A percentile compares a stretch with the other conserved stretches of the same genome.
These are phyloP conservation scores for Erythrocercus mccallii DNA, from an alignment of 2,113 vertebrate genomes.

Conservation along the genomic window DNA sequence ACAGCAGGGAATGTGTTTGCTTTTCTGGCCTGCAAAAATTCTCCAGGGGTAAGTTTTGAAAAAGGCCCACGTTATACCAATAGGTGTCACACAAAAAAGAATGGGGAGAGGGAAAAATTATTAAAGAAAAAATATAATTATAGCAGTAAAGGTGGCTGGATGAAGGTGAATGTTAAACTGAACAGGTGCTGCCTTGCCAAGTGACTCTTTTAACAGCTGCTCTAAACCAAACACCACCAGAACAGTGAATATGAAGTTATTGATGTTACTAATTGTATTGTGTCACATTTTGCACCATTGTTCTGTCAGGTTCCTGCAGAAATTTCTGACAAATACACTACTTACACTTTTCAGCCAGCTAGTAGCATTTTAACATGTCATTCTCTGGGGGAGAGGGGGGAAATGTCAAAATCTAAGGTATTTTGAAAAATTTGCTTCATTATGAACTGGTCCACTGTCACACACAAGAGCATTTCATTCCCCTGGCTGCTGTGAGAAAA, in stretches of 20 bases:
- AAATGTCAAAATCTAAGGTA: constrained; percentile 5
- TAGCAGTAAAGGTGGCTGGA: background rate
- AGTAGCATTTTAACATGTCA: constrained; percentile 17
- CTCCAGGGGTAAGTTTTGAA: background rate
- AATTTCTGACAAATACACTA: constrained; percentile 38
- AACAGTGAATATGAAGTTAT: constrained; percentile 16
- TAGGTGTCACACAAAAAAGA: background rate
- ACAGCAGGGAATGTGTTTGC: background rate
- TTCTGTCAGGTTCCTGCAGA: constrained; percentile 34
- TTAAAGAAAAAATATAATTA: background rate
- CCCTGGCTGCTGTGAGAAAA: background rate
- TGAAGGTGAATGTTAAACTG: background rate
- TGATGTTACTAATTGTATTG: constrained; percentile 44
- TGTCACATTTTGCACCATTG: constrained; percentile 5
- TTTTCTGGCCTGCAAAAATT: background rate
- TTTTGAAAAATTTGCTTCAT: constrained; percentile 42
- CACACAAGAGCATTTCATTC: background rate
- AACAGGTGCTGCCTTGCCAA: background rate
- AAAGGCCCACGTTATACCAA: background rate
- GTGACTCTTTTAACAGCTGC: background rate
- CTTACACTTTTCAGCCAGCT: constrained; percentile 19
- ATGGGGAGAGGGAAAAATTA: background rate
- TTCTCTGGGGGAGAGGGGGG: background rate
- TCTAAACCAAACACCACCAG: background rate
- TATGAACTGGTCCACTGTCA: constrained; percentile 15